Conservation (phyloP, 2,113 vertebrate genomes). For the Phylloscopus trochiloides region DNA sequence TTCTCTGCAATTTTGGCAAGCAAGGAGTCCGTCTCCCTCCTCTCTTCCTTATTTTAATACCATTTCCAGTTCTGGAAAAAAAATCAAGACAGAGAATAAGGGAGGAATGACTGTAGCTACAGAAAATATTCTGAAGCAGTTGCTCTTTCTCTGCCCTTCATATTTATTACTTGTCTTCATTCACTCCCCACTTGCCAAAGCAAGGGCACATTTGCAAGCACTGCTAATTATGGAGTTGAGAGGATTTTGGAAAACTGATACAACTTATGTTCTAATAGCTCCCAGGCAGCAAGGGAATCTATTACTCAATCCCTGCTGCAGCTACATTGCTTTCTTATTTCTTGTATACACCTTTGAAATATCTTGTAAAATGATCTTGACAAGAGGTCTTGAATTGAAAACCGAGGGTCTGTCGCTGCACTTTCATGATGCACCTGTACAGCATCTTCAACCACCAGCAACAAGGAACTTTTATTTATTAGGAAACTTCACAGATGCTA, state of each 20-base stretch:
- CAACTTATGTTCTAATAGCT: not conserved
- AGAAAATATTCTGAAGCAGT: not conserved
- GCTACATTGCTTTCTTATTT: conserved; percentile 6
- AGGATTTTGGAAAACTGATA: conserved; percentile 23
- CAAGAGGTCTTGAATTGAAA: conserved; percentile 48
- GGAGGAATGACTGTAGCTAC: not conserved
- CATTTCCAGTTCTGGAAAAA: not conserved
- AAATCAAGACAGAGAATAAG: not conserved
- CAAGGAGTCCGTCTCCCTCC: not conserved
- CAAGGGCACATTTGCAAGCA: not conserved
- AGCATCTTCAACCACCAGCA: conserved; percentile 59
- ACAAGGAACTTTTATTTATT: conserved; percentile 51
- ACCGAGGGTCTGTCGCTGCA: not conserved
- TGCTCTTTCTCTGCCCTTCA: not conserved
- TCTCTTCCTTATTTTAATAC: not conserved
- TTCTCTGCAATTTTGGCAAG: not conserved
- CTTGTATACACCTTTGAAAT: conserved; percentile 47
- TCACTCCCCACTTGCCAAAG: not conserved
- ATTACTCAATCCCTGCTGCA: not conserved
- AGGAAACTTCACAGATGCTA: conserved; percentile 61
- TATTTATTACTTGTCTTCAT: not conserved
- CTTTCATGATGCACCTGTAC: conserved; percentile 68
- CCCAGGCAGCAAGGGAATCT: not conserved
- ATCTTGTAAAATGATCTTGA: conserved; percentile 57
- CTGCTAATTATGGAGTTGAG: not conserved